Evolutionary conservation across 2,797 vertebrate genomes (phyloP), one percentile per base, ranked within the genome.

Genomic region (Eospalax fontanierii): DNA sequence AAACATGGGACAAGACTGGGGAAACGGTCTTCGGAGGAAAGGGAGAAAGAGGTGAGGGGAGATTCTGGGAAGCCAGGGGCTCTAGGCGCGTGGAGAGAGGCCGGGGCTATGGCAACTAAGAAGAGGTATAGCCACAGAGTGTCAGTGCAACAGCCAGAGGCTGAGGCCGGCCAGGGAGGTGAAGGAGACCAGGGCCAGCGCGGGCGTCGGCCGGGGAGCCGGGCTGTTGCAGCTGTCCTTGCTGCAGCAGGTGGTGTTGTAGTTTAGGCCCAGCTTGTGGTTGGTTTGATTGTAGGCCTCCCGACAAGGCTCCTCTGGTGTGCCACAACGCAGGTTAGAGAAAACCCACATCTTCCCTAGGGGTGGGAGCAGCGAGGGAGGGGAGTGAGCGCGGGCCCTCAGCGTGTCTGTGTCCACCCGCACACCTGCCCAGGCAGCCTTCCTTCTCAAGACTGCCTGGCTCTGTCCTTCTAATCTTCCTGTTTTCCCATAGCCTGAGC

Each of bases 311-410:
- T 97, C 93, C 8, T 68, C 79, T 0, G 21, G 12, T 0, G 96
- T 95, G 61, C 96, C 97, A 35, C 97, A 98, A 85, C 96, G 93
- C 9, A 95, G 94, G 24, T 93, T 97, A 88, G 97, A 97, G 89
- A 94, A 98, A 87, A 97, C 71, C 96, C 95, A 97, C 97, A 97
- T 94, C 71, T 97, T 96, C 65, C 96, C 97, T 97, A 38, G n/a
- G n/a, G 61, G 22, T 22, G 18, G 24, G 57, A 78, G 30, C 12
- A 73, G 59, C 26, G 14, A 68, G 16, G 54, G 33, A 59, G 15
- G 38, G 86, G 35, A 71, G 81, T 65, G 16, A 4, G 57, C n/a
- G 30, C 3, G 33, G 88, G 14, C 21, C 18, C 0, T 40, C 9
- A 33, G 43, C 26, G 12, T 14, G 26, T n/a, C 70, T 73, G 63